Evolutionary conservation across 2,113 vertebrate genomes (phyloP).

Genomic region (Chaetorhynchus papuensis): DNA sequence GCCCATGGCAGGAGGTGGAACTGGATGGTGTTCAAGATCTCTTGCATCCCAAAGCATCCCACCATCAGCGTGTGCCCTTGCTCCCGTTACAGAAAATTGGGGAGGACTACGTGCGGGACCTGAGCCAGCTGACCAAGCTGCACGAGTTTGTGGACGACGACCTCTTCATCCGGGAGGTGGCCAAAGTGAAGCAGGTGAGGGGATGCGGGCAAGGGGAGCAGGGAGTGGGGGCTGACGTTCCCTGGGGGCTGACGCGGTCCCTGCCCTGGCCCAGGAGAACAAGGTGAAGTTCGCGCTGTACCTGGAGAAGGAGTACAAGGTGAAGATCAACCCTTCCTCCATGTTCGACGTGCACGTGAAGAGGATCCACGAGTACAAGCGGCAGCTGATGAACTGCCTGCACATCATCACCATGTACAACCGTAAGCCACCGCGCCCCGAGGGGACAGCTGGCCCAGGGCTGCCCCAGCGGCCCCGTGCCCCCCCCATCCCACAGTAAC

Average conservation of each 20-base stretch:
- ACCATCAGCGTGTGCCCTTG: fast-evolving
- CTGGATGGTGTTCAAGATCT: neutral
- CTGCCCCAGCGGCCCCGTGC: neutral
- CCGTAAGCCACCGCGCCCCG: conserved; percentile 68
- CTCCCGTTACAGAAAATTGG: conserved; percentile 82
- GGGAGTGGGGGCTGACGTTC: fast-evolving
- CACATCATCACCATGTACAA: conserved; percentile 95
- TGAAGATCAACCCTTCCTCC: conserved; percentile 90
- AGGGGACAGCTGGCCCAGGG: neutral
- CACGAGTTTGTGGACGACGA: conserved; percentile 77
- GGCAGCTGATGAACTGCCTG: conserved; percentile 95
- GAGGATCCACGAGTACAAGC: conserved; percentile 96
- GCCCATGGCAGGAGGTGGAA: neutral
- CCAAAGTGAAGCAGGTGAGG: conserved; percentile 91
- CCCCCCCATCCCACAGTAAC: fast-evolving
- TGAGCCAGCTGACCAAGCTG: conserved; percentile 84
- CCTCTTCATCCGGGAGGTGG: conserved; percentile 83
- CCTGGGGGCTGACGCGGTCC: fast-evolving
- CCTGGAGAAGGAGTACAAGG: conserved; percentile 88
- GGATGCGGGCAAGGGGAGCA: neutral
- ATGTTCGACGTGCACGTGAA: conserved; percentile 98
- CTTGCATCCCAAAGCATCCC: neutral
- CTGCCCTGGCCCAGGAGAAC: conserved; percentile 81
- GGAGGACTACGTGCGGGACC: conserved; percentile 89
- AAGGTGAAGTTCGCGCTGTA: conserved; percentile 89